phyloP scores from a whole-genome alignment of 2,888 invertebrate species.

The Metacarcinus magister region DNA sequence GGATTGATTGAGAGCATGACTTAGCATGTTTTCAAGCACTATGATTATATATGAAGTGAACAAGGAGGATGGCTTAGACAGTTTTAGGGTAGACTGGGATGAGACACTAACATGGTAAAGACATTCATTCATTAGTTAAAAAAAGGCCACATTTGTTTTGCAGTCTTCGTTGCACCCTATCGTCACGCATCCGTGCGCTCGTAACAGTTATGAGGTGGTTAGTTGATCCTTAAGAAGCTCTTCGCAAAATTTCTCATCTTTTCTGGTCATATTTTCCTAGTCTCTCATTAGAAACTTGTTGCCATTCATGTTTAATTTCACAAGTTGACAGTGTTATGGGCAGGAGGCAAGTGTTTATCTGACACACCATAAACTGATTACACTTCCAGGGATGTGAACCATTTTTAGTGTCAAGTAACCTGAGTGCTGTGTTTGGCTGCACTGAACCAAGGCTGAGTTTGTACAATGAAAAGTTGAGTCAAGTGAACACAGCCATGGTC shows the following conservation, averaged over 20 bases:
- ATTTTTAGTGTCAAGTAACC: not conserved
- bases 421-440: not conserved
- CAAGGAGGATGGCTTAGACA: not conserved
- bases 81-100: not conserved
- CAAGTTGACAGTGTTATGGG: not conserved
- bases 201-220: not conserved
- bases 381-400: not conserved
- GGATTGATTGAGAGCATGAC: not conserved
- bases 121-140: not conserved
- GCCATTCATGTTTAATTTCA: slow-evolving; percentile 5
- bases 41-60: not conserved
- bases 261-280: slow-evolving; percentile 39
- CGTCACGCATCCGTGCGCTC: not conserved
- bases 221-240: not conserved
- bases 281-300: not conserved
- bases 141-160: too few species aligned
- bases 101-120: not conserved
- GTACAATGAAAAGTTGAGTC: not conserved
- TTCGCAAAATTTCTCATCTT: not conserved
- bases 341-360: not conserved
- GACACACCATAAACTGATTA: not conserved
- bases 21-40: not conserved
- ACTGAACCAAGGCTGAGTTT: not conserved
- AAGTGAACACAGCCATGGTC: not conserved
- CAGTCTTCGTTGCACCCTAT: not conserved